Evolutionary conservation across 2,888 invertebrate species (phyloP), one percentile per base, ranked within the genome.

Genomic region (Stenchaetothrips biformis): DNA sequence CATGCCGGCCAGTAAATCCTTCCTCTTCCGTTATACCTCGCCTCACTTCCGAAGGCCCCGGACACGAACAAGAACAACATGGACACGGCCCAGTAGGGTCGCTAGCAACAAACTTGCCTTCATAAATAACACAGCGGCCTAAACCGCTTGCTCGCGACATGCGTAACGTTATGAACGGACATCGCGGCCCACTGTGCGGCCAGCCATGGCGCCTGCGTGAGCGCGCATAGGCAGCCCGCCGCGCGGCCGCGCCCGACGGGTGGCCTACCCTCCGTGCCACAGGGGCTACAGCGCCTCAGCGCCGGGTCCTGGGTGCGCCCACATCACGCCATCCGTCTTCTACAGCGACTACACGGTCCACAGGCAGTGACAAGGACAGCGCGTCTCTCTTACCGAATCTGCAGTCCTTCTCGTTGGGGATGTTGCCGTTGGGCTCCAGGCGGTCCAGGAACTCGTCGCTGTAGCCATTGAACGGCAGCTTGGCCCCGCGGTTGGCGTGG

Each of bases 371-470:
- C 16, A n/a, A n/a, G 62, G 62, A 18, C 62, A 62, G n/a, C 16
- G 62, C 4, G 67, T n/a, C 67, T 59, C 37, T 85, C 88, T 88
- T 84, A 91, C 92, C 92, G 87, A 91, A 92, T 89, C 91, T 89
- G 87, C 91, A 90, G 88, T 93, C 92, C 89, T 95, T 95, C 87
- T 94, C 94, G 87, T 92, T 92, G 86, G 93, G 95, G 89, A 95
- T 95, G 90, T 95, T 96, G 86, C 96, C 96, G 89, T 95, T 96
- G 86, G 94, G 95, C 89, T 97, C 96, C 86, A 96, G 91, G 87
- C 95, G 91, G 89, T 96, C 96, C 87, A 96, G 92, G 90, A 94
- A 96, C 90, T 96, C 96, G 86, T 96, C 96, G 81, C 96, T 96
- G 91, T 95, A 96, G 84, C 96, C 96, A 89, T 96, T 96, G 89